phyloP scores from a whole-genome alignment of 1,140 invertebrate genomes.

The Eumeta japonica region DNA sequence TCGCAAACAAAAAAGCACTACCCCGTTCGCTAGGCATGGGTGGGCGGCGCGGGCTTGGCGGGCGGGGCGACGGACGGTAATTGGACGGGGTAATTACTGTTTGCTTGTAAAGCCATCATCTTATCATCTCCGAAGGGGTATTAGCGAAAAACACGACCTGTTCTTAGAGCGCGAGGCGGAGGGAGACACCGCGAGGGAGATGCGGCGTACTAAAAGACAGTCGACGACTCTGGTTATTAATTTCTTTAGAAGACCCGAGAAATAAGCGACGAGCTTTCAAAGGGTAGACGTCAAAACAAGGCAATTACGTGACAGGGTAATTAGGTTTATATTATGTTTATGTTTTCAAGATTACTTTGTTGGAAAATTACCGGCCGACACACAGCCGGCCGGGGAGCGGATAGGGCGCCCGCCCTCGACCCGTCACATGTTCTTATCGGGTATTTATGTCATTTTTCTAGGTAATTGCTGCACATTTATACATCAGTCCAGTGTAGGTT shows the following conservation, averaged over 20 bases:
- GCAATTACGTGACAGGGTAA: conserved; percentile 49
- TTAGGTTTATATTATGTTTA: conserved; percentile 40
- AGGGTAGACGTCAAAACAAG: conserved; percentile 52
- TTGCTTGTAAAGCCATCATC: conserved; percentile 53
- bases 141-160: conserved; percentile 43
- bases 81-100: conserved; percentile 48
- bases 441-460: too few species aligned
- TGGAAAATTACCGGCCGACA: conserved; percentile 19
- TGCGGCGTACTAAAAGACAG: conserved; percentile 28
- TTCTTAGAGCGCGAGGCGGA: neutral
- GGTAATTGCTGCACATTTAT: too few species aligned
- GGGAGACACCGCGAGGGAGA: conserved; percentile 6
- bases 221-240: conserved; percentile 48
- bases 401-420: too few species aligned
- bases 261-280: conserved; percentile 44
- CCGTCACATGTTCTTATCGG: too few species aligned
- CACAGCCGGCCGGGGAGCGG: too few species aligned
- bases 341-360: conserved; percentile 25
- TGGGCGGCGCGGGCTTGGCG: too few species aligned
- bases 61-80: too few species aligned
- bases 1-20: conserved; percentile 24
- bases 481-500: too few species aligned
- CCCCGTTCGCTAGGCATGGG: too few species aligned
- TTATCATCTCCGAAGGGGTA: conserved; percentile 50
- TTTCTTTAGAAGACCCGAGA: conserved; percentile 45